Conservation (phyloP, 2,888 invertebrate genomes). For the Cheilosia grossa region DNA sequence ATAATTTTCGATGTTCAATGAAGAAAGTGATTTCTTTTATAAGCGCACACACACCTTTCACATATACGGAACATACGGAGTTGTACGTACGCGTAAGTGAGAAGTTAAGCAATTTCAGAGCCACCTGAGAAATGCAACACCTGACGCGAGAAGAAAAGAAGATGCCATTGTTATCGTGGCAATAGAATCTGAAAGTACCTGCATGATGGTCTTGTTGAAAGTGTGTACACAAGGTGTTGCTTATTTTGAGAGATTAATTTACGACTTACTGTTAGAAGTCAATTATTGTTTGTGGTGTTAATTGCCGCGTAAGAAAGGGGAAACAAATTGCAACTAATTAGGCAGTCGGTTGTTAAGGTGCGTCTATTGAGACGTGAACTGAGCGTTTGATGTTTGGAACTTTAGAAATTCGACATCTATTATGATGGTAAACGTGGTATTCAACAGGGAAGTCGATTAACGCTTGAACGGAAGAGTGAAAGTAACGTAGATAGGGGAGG, state of each 20-base stretch:
- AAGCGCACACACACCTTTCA: constrained; percentile 43
- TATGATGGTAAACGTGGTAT: no score
- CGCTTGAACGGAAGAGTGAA: no score
- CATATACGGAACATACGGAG: constrained; percentile 23
- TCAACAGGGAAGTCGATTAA: no score
- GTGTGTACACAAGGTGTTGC: background rate
- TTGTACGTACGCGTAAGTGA: constrained; percentile 15
- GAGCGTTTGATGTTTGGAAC: background rate
- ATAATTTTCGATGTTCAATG: constrained; percentile 66
- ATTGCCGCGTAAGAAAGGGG: background rate
- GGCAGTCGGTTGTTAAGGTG: no score
- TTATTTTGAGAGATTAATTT: background rate
- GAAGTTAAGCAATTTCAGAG: background rate
- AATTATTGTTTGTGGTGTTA: background rate
- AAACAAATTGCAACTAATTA: constrained; percentile 10
- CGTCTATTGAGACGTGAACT: background rate
- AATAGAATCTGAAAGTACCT: constrained; percentile 53
- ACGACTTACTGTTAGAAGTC: background rate
- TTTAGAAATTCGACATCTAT: background rate
- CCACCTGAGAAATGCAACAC: background rate
- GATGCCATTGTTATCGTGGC: constrained; percentile 43
- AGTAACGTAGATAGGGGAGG: no score
- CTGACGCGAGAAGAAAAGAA: constrained; percentile 19
- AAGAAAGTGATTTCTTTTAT: constrained; percentile 71
- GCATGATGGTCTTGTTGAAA: background rate